phyloP scores from a whole-genome alignment of 2,797 vertebrate species.

The Gobionotothen gibberifrons region DNA sequence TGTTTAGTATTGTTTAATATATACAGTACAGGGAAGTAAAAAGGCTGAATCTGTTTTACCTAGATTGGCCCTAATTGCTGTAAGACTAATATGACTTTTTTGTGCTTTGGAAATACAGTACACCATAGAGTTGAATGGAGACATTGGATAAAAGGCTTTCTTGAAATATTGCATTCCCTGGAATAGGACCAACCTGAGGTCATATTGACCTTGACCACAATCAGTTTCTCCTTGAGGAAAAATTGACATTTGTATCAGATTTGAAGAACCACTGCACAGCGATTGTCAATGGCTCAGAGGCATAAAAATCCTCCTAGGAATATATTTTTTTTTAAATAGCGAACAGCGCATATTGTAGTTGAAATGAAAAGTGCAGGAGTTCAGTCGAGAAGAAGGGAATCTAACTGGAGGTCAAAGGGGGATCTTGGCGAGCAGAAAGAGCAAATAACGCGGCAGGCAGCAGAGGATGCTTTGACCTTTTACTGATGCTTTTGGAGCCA shows the following conservation, averaged over 20 bases:
- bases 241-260: no score
- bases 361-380: constrained; percentile 37
- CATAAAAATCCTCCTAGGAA: background rate
- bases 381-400: constrained; percentile 33
- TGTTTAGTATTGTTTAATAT: no score
- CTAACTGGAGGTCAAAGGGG: constrained; percentile 67
- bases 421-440: constrained; percentile 72
- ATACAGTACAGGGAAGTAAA: background rate
- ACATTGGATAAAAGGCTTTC: background rate
- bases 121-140: background rate
- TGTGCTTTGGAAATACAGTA: background rate
- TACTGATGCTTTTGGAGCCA: constrained; percentile 62
- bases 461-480: constrained; percentile 77
- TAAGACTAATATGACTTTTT: no score
- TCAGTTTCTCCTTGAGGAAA: no score
- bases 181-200: no score
- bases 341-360: constrained; percentile 8
- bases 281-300: no score
- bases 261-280: no score
- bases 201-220: no score
- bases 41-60: background rate
- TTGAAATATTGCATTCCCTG: no score
- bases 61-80: background rate
- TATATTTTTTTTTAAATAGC: constrained; percentile 1
- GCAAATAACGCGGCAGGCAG: constrained; percentile 59